These are phyloP conservation scores for Branchinecta lynchi DNA, from an alignment of 1,140 invertebrate genomes.

Conservation along the genomic window DNA sequence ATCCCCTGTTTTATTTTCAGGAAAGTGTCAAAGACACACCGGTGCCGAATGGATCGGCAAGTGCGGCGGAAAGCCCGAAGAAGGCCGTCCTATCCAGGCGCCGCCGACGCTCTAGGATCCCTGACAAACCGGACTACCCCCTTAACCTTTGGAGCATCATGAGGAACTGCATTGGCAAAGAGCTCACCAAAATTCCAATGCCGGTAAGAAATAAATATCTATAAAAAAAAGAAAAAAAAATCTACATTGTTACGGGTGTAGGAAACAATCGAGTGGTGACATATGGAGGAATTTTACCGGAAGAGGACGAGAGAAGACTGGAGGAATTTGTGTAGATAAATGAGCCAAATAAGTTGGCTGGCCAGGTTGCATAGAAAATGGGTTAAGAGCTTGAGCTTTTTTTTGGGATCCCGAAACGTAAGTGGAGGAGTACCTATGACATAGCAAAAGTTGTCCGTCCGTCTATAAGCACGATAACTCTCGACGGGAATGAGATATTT, in stretches of 20 bases:
- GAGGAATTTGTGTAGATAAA: no score
- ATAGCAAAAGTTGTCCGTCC: no score
- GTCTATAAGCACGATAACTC: no score
- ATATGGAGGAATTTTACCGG: no score
- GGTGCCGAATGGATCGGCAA: constrained; percentile 15
- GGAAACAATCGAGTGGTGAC: neutral
- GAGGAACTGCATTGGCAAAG: constrained; percentile 99
- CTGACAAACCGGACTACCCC: constrained; percentile 89
- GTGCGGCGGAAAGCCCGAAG: constrained; percentile 12
- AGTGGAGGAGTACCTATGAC: no score
- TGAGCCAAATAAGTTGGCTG: no score
- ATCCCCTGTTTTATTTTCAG: constrained; percentile 1
- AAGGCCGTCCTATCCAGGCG: constrained; percentile 20
- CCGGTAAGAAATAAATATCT: constrained; percentile 43
- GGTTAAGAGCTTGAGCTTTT: no score
- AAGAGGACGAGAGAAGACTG: no score
- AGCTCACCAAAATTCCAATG: constrained; percentile 98
- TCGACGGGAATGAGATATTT: no score
- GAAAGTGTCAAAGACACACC: neutral
- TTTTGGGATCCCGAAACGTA: no score
- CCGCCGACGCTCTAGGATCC: constrained; percentile 54
- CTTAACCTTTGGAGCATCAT: constrained; percentile 97
- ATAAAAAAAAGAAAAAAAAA: no score
- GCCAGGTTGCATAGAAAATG: no score
- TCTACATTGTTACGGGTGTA: neutral